These are phyloP conservation scores for Takifugu bimaculatus DNA, from an alignment of 2,113 vertebrate genomes.

Conservation along the genomic window DNA sequence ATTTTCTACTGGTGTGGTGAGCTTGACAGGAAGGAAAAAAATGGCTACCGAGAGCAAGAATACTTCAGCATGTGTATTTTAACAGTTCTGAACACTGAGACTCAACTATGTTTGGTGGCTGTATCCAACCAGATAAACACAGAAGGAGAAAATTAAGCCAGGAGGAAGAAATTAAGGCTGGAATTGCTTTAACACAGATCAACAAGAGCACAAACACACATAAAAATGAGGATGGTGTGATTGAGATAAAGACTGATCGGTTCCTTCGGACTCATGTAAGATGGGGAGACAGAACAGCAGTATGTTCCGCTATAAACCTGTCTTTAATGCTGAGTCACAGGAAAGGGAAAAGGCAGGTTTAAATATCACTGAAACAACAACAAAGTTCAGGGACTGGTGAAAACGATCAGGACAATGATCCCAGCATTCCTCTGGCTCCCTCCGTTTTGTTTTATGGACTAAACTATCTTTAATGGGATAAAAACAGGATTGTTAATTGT, in stretches of 20 bases:
- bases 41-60: not conserved
- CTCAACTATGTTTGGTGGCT: no score
- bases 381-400: no score
- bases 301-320: no score
- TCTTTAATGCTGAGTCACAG: no score
- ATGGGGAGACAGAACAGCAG: conserved; percentile 43
- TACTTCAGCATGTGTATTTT: not conserved
- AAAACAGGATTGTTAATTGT: not conserved
- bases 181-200: conserved; percentile 49
- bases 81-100: not conserved
- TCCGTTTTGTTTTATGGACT: not conserved
- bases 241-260: conserved; percentile 31
- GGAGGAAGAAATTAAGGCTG: conserved; percentile 58
- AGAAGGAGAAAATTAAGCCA: conserved; percentile 55
- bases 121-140: conserved; percentile 6
- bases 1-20: conserved; percentile 69
- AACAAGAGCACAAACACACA: conserved; percentile 23
- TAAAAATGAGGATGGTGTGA: conserved; percentile 45
- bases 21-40: conserved; percentile 18
- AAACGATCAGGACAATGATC: no score
- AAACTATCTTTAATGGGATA: not conserved
- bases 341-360: no score
- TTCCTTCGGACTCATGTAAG: not conserved
- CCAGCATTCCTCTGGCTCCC: not conserved
- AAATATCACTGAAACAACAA: no score